phyloP scores from a whole-genome alignment of 2,888 invertebrate species.

The Pogonocherus hispidulus region DNA sequence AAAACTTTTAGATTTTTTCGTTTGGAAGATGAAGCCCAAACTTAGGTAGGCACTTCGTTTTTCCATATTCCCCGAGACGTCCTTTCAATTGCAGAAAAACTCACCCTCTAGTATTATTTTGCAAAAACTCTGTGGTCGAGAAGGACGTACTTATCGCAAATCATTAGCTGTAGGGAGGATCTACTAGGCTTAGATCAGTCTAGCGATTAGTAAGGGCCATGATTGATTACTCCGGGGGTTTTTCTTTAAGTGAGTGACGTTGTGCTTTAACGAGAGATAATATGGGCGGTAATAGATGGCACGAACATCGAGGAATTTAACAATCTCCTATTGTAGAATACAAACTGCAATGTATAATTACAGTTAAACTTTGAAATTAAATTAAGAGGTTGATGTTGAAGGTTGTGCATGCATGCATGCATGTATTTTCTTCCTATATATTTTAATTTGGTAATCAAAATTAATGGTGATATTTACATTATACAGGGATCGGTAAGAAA shows the following conservation, averaged over 20 bases:
- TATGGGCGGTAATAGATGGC: conserved; percentile 13
- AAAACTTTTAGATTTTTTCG: too few species aligned
- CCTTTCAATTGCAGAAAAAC: conserved; percentile 16
- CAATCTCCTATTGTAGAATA: too few species aligned
- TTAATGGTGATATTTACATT: too few species aligned
- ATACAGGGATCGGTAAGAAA: too few species aligned
- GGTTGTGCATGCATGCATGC: too few species aligned
- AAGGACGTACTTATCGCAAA: conserved; percentile 56
- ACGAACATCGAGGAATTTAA: too few species aligned
- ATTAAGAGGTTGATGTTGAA: not conserved
- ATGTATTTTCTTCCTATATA: too few species aligned
- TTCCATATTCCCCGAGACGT: conserved; percentile 17
- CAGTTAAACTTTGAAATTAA: not conserved
- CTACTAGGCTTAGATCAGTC: conserved; percentile 52
- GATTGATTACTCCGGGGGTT: conserved; percentile 48
- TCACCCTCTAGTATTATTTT: conserved; percentile 26
- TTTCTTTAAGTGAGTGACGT: conserved; percentile 28
- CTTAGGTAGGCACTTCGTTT: not conserved
- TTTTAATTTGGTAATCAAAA: too few species aligned
- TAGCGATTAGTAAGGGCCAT: conserved; percentile 51
- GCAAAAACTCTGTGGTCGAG: conserved; percentile 44
- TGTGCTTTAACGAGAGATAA: conserved; percentile 25
- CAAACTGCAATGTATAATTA: not conserved
- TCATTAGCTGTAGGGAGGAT: conserved; percentile 56
- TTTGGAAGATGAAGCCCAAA: not conserved